Evolutionary conservation across 2,113 vertebrate genomes (phyloP).

Genomic region (Sarotherodon lohbergeri): DNA sequence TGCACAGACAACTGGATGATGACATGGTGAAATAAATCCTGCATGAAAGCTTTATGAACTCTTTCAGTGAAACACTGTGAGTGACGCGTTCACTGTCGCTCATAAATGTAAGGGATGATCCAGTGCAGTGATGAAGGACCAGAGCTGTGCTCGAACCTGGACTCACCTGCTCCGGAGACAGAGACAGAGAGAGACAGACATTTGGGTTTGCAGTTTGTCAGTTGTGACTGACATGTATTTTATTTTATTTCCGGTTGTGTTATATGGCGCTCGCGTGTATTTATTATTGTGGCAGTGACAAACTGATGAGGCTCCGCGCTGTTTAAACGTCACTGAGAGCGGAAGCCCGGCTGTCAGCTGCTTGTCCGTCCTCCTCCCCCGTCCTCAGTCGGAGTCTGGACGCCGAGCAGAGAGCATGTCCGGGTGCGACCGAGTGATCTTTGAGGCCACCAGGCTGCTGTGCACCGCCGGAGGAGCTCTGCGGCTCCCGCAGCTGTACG

Average conservation of each 20-base stretch:
- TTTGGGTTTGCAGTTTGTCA: not conserved
- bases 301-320: not conserved
- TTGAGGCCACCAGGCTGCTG: constrained; percentile 50
- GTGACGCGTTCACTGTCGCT: not conserved
- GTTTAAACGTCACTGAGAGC: not conserved
- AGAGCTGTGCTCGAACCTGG: not conserved
- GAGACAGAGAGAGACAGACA: not conserved
- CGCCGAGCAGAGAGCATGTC: constrained; percentile 13
- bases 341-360: not conserved
- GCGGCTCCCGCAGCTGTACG: constrained; percentile 43
- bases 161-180: not conserved
- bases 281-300: not conserved
- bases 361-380: not conserved
- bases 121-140: not conserved
- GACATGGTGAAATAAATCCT: not conserved
- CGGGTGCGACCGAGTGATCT: constrained; percentile 21
- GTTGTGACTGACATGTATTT: not conserved
- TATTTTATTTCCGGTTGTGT: not conserved
- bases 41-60: not conserved
- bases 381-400: not conserved
- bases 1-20: not conserved
- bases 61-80: not conserved
- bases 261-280: not conserved
- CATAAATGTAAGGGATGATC: not conserved
- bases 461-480: constrained; percentile 55